A percentile compares a stretch with the other conserved stretches of the same genome.
Evolutionary conservation across 2,888 invertebrate species (phyloP).

Genomic region (Chaitophorus viminalis): DNA sequence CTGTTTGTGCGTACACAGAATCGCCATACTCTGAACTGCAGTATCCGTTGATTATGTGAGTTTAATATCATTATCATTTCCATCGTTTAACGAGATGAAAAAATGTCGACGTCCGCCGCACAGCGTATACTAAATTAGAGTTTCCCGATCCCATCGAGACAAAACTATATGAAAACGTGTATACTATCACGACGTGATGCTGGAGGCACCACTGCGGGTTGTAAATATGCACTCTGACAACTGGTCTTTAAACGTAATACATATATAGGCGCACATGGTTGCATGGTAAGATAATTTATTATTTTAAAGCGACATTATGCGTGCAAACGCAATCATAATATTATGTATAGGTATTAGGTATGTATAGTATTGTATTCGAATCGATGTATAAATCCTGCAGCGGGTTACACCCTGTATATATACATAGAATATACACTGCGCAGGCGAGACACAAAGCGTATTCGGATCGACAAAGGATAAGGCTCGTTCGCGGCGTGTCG

Average conservation of each 20-base stretch:
- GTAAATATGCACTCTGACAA: neutral
- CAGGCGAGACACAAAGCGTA: neutral
- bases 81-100: neutral
- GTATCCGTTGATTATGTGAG: neutral
- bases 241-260: neutral
- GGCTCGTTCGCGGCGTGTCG: neutral
- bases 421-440: too few species aligned
- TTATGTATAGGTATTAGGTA: too few species aligned
- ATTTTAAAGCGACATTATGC: neutral
- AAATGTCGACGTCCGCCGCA: neutral
- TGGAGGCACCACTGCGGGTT: neutral
- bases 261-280: neutral
- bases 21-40: neutral
- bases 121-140: neutral
- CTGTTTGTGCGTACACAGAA: neutral
- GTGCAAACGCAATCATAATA: neutral
- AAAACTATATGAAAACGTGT: neutral
- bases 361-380: neutral
- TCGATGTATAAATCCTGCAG: neutral
- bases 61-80: neutral
- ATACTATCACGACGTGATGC: neutral
- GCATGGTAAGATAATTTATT: neutral
- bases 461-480: slow-evolving; percentile 1
- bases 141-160: neutral
- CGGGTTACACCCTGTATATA: neutral